These are phyloP conservation scores for Camponotus fellah DNA, from an alignment of 2,888 invertebrate species.

Conservation along the genomic window DNA sequence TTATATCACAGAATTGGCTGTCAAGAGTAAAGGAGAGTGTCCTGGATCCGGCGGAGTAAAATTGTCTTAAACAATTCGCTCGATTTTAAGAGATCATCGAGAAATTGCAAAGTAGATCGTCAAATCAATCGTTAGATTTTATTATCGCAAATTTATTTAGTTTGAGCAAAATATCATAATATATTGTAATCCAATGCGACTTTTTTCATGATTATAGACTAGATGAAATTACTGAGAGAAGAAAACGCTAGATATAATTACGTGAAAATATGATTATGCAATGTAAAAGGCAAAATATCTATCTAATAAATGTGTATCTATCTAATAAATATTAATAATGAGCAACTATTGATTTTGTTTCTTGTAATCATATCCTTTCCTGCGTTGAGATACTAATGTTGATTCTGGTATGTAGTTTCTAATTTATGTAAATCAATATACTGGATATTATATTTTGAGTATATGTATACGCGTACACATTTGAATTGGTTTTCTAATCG, in stretches of 20 bases:
- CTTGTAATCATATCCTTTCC: background rate
- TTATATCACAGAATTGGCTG: conserved; percentile 86
- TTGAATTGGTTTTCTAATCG: conserved; percentile 21
- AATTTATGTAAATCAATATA: conserved; percentile 10
- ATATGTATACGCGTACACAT: background rate
- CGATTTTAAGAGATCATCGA: background rate
- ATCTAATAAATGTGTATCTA: conserved; percentile 38
- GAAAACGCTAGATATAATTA: background rate
- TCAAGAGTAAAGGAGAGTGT: conserved; percentile 89
- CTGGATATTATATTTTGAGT: background rate
- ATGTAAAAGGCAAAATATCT: conserved; percentile 17
- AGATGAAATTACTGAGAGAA: background rate
- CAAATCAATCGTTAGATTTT: background rate
- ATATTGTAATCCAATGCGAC: background rate
- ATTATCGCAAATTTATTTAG: conserved; percentile 25
- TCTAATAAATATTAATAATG: conserved; percentile 51
- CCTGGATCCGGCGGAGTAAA: conserved; percentile 89
- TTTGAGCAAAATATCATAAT: background rate
- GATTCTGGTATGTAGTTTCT: conserved; percentile 4
- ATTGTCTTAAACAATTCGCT: conserved; percentile 86
- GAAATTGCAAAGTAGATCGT: background rate
- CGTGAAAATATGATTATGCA: background rate
- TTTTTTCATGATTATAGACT: background rate
- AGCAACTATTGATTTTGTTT: conserved; percentile 38
- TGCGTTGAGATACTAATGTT: background rate